Percentiles rank a stretch among this genome's conserved stretches.
These are phyloP conservation scores for Deroptyus accipitrinus DNA, from an alignment of 2,113 vertebrate genomes.

Conservation along the genomic window DNA sequence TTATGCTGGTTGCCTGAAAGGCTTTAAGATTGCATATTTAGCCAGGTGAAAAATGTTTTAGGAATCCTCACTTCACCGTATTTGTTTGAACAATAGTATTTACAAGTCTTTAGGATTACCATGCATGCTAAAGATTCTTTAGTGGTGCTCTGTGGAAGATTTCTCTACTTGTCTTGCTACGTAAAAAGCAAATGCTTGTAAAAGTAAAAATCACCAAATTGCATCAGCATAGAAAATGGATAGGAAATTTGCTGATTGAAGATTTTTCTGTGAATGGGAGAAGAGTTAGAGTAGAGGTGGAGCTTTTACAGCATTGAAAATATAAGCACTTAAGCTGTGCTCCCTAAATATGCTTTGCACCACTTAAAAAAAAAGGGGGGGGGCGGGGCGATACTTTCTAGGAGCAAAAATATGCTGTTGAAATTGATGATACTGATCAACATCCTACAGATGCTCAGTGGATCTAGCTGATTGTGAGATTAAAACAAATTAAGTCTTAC, in stretches of 20 bases:
- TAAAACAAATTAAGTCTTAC: background rate
- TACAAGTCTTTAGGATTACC: background rate
- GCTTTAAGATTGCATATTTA: background rate
- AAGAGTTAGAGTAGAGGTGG: background rate
- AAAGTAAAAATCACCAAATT: background rate
- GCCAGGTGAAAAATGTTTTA: background rate
- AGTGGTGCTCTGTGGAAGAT: background rate
- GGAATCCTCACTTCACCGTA: background rate
- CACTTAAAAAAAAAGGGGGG: background rate
- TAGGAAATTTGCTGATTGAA: background rate
- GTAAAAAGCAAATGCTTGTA: conserved; percentile 8
- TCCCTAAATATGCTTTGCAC: background rate
- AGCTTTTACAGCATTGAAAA: background rate
- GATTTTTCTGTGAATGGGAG: background rate
- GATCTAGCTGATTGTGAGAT: background rate
- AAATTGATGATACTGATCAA: background rate
- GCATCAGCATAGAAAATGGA: background rate
- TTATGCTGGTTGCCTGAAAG: background rate
- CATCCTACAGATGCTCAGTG: background rate
- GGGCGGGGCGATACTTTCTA: background rate
- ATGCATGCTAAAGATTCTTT: background rate
- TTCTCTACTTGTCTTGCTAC: background rate
- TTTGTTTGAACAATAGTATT: conserved; percentile 14
- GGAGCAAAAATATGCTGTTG: background rate
- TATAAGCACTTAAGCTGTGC: background rate